Evolutionary conservation across 2,797 vertebrate species (phyloP).

Genomic region (Xyrichtys novacula): DNA sequence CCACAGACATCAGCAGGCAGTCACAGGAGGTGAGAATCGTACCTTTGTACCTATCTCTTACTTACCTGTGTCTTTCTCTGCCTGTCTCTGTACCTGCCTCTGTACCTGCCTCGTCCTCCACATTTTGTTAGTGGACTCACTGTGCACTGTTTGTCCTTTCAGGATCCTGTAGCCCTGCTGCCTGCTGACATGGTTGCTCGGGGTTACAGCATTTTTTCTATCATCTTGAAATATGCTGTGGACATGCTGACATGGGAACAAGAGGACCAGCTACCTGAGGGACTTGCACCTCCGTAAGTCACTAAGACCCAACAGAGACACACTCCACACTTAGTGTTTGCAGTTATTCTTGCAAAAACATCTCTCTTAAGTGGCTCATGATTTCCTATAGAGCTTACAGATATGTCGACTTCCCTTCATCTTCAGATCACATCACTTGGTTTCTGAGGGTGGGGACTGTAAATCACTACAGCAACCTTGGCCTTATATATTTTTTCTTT

Average conservation of each 20-base stretch:
- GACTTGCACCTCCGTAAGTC: conserved; percentile 88
- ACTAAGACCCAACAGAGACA: neutral
- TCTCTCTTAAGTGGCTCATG: too few species aligned
- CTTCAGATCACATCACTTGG: too few species aligned
- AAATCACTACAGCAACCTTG: too few species aligned
- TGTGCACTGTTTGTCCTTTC: conserved; percentile 21
- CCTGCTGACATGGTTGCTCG: conserved; percentile 91
- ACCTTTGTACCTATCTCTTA: too few species aligned
- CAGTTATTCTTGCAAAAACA: too few species aligned
- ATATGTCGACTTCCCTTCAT: too few species aligned
- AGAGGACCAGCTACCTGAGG: conserved; percentile 90
- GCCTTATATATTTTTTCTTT: too few species aligned
- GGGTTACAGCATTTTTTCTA: conserved; percentile 91
- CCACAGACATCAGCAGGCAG: conserved; percentile 84
- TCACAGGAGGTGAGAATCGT: conserved; percentile 88
- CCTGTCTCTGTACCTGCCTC: neutral
- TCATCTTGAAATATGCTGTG: conserved; percentile 94
- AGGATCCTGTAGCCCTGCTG: conserved; percentile 93
- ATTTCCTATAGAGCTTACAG: too few species aligned
- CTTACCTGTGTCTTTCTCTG: neutral
- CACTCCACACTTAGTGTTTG: neutral
- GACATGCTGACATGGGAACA: conserved; percentile 97
- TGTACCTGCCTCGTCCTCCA: neutral
- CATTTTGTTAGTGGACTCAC: neutral
- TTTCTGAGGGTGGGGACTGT: too few species aligned